Evolutionary conservation across 2,888 invertebrate genomes (phyloP).

Genomic region (Imbricaverruca yamaguchii): DNA sequence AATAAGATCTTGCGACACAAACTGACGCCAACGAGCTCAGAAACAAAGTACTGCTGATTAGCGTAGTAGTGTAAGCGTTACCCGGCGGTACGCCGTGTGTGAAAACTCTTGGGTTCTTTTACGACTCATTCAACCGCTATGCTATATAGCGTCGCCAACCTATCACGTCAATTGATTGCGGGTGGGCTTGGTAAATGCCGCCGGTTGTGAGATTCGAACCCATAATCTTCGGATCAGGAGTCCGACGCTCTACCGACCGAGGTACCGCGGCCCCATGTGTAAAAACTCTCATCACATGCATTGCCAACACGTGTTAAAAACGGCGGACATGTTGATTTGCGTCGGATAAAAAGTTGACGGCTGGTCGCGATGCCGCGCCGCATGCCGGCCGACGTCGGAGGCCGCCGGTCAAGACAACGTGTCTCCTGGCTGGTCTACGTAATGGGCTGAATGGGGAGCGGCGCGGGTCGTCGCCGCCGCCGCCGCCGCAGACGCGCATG

Average conservation of each 20-base stretch:
- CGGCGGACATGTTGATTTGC: slow-evolving; percentile 2
- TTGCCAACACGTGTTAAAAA: slow-evolving; percentile 15
- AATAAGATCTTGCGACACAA: slow-evolving; percentile 20
- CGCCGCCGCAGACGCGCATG: not conserved
- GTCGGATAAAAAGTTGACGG: slow-evolving; percentile 10
- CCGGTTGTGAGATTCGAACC: no score
- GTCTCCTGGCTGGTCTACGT: not conserved
- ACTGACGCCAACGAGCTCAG: slow-evolving; percentile 21
- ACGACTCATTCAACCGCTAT: no score
- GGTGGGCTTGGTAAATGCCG: no score
- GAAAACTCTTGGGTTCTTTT: slow-evolving; percentile 11
- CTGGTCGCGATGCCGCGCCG: not conserved
- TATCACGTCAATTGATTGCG: no score
- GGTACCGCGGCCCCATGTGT: no score
- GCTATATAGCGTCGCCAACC: no score
- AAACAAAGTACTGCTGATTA: slow-evolving; percentile 20
- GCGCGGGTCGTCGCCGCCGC: not conserved
- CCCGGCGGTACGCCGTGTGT: not conserved
- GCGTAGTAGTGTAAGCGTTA: slow-evolving; percentile 8
- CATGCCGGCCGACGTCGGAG: not conserved
- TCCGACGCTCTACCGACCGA: no score
- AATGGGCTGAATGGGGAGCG: not conserved
- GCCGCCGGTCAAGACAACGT: not conserved
- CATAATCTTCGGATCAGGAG: no score
- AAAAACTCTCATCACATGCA: slow-evolving; percentile 10